Evolutionary conservation across 2,797 vertebrate species (phyloP), one percentile per base, ranked within the genome.

Genomic region (Xiphophorus birchmanni): DNA sequence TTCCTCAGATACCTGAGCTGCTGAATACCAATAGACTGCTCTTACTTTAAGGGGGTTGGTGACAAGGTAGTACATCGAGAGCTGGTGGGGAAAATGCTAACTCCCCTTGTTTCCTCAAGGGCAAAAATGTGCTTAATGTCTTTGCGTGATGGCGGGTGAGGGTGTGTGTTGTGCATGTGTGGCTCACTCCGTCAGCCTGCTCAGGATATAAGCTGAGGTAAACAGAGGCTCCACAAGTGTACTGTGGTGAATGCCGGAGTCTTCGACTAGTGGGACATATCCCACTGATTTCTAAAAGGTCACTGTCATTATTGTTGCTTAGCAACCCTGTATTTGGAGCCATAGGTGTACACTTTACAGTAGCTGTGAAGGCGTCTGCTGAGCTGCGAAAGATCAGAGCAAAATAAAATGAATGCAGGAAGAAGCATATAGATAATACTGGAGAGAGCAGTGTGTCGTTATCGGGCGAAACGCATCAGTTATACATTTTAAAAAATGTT

Each of bases 221-320:
- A 88, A 91, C 88, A 89, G 42, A 80, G 87, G 84, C 84, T 88
- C 86, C 88, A 87, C 87, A 89, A 88, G 90, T 87, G 84, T 84
- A 84, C 86, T 60, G 65, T 67, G 72, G 80, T 78, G 83, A 85
- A 76, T 78, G 87, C 85, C 60, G 77, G 75, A 74, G 86, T 85
- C 88, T 93, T 89, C 75, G 60, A 89, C 92, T 87, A 78, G 88
- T 91, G 92, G 88, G 85, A 89, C 92, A 79, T 79, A 92, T 93
- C 92, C 94, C 91, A 86, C 93, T 94, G 95, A 94, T 94, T 93
- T 93, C 88, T 88, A 91, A 96, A 96, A 96, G 96, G 95, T 96
- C 96, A 96, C 92, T 94, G 92, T 96, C 94, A 95, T 95, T 96
- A 95, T 94, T 95, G 96, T 96, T 96, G 96, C 96, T 92, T 93